Evolutionary conservation across 2,113 vertebrate genomes (phyloP).

Genomic region (Hipposideros armiger): DNA sequence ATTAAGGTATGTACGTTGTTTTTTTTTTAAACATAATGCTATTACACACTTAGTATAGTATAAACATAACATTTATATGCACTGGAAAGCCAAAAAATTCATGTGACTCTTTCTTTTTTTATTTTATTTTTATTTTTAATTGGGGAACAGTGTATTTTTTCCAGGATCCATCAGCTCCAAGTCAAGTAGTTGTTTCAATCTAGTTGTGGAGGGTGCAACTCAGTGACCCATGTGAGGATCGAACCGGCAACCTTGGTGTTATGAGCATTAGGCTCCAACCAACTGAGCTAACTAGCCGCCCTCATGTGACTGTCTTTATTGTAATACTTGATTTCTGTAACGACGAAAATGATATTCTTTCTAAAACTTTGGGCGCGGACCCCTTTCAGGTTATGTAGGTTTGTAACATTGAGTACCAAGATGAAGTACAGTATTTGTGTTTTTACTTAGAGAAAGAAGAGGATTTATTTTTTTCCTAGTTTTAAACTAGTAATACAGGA

Average conservation of each 20-base stretch:
- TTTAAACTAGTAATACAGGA: conserved; percentile 40
- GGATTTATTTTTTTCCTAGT: neutral
- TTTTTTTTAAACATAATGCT: too few species aligned
- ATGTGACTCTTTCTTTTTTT: neutral
- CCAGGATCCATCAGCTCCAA: too few species aligned
- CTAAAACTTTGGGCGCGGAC: neutral
- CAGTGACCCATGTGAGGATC: too few species aligned
- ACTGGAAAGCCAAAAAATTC: neutral
- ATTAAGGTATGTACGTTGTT: too few species aligned
- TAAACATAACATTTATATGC: neutral
- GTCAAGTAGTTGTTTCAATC: too few species aligned
- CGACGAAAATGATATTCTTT: neutral
- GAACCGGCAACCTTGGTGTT: too few species aligned
- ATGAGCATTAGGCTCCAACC: too few species aligned
- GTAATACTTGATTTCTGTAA: neutral
- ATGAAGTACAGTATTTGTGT: neutral
- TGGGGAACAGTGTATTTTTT: too few species aligned
- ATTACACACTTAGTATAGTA: too few species aligned
- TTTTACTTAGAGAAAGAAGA: conserved; percentile 36
- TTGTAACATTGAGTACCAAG: neutral
- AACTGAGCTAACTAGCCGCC: too few species aligned
- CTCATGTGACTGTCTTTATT: neutral
- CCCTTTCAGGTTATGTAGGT: neutral
- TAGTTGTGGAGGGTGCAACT: too few species aligned
- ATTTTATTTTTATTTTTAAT: too few species aligned